phyloP scores from a whole-genome alignment of 2,888 invertebrate genomes.

The Allygus modestus region DNA sequence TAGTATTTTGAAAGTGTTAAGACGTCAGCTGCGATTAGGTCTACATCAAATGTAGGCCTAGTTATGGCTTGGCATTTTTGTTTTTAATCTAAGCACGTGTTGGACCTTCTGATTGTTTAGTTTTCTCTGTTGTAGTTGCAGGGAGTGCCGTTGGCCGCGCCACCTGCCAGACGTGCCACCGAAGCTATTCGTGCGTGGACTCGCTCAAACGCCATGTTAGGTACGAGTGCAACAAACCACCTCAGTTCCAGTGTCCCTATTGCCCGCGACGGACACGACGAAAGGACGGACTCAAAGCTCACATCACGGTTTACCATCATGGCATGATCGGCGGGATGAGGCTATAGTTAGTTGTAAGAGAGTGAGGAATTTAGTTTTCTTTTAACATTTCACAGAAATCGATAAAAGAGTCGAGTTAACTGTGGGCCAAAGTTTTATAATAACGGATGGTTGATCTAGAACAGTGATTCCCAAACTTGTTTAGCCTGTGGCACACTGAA shows the following conservation, averaged over 20 bases:
- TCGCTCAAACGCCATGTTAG: constrained; percentile 73
- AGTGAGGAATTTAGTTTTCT: not conserved
- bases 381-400: too few species aligned
- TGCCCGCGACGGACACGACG: constrained; percentile 69
- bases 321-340: not conserved
- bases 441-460: too few species aligned
- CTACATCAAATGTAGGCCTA: too few species aligned
- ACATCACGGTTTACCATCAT: constrained; percentile 62
- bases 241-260: constrained; percentile 73
- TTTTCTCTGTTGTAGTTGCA: constrained; percentile 3
- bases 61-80: too few species aligned
- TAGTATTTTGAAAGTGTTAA: too few species aligned
- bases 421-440: too few species aligned
- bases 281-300: constrained; percentile 66
- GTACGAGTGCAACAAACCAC: constrained; percentile 73
- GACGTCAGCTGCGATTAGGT: too few species aligned
- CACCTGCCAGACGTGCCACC: constrained; percentile 58
- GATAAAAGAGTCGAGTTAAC: too few species aligned
- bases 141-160: not conserved
- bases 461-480: too few species aligned
- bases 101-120: too few species aligned
- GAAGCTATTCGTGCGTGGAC: constrained; percentile 72
- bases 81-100: too few species aligned
- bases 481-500: too few species aligned
- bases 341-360: not conserved